Base-by-base conservation (phyloP, 1,140 invertebrate genomes). In the Saccostrea echinata region DNA sequence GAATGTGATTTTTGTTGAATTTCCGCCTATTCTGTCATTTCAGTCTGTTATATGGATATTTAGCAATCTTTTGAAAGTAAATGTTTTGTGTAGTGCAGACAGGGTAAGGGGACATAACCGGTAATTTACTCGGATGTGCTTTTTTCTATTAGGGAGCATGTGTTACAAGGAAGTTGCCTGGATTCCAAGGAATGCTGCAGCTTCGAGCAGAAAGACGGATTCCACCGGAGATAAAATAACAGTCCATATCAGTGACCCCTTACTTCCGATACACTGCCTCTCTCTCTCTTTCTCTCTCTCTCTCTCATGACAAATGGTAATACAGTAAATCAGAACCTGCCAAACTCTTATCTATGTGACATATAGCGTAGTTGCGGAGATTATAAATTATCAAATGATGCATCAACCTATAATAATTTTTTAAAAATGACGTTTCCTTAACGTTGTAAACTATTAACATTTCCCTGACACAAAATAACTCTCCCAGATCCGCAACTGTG, bases 111-210 rank as follows among this genome's bases (percentile, higher is more conserved):
- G 16, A 12, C 11, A 27, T 76, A 30, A 76, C 68, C 68, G 68
- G 68, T 76, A 76, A 76, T 11, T 33, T 33, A 76, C 68, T 27
- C 68, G 68, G 68, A 76, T 76, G 68, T 76, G 24, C 57, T 24
- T 24, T 9, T 24, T 21, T 21, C 21, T 64, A 30, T 76, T 33
- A 76, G 9, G 24, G 33, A 16, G 11, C 27, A 27, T 27, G 11
- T 30, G 13, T 3, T 16, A 33, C 68, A 12, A 11, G 68, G 68
- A 76, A 76, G 68, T 76, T 27, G 68, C 68, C 68, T 76, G 68
- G 68, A 33, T 30, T 11, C 68, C 13, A 27, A 76, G 68, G 68
- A 76, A 76, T 76, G 68, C 27, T 76, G 68, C 68, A 76, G 68
- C 68, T 76, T 27, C 30, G 68, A 33, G 24, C 27, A 33, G 9